A percentile compares a stretch with the other conserved stretches of the same genome.
phyloP scores from a whole-genome alignment of 2,113 vertebrate species.

The Bubo blakistoni region DNA sequence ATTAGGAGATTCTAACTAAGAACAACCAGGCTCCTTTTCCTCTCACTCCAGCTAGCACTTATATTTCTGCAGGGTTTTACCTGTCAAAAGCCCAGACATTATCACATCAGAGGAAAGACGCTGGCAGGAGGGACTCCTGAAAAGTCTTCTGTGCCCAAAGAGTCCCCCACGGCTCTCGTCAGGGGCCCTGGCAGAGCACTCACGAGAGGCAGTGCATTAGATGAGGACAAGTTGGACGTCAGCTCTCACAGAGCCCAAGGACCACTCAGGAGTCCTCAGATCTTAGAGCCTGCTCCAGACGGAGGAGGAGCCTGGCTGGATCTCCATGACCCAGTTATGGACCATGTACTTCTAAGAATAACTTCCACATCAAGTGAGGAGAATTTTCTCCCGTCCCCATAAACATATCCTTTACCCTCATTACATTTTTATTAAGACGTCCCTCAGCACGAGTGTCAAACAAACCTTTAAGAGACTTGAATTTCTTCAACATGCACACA shows the following conservation, averaged over 20 bases:
- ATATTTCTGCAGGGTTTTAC: neutral
- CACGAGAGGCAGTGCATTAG: neutral
- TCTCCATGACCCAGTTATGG: slow-evolving; percentile 55
- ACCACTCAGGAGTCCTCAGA: neutral
- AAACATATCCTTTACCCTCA: slow-evolving; percentile 42
- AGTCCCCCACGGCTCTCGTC: rapidly evolving
- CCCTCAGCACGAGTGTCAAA: neutral
- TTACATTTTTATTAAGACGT: slow-evolving; percentile 19
- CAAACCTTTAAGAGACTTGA: neutral
- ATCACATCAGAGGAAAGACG: neutral
- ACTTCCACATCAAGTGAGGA: slow-evolving; percentile 1
- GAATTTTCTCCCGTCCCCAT: slow-evolving; percentile 19
- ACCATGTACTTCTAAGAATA: slow-evolving; percentile 56
- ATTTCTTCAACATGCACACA: neutral
- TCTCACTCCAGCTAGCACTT: neutral
- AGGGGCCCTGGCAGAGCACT: neutral
- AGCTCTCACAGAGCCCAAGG: neutral
- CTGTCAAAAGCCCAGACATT: neutral
- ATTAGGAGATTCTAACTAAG: neutral
- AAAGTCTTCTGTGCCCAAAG: neutral
- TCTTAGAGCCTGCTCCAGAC: slow-evolving; percentile 25
- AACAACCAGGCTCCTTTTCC: neutral
- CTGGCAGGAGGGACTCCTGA: neutral
- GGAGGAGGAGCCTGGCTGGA: slow-evolving; percentile 36
- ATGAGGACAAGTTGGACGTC: rapidly evolving